phyloP scores from a whole-genome alignment of 1,140 invertebrate species.

The Alviniconcha marisindica region DNA sequence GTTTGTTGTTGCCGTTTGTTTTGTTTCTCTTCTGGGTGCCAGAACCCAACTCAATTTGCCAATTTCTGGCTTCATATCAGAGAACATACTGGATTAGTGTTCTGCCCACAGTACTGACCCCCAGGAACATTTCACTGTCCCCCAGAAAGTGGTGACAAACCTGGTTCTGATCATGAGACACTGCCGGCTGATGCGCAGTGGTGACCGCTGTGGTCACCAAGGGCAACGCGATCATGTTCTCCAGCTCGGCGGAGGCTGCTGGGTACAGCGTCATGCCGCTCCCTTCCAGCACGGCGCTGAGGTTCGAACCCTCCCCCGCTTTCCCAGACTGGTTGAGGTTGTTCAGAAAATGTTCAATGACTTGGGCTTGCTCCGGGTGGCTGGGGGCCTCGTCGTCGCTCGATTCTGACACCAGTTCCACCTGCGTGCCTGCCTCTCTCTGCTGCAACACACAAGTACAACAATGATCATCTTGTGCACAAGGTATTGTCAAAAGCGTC shows the following conservation, averaged over 20 bases:
- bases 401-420: slow-evolving; percentile 44
- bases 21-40: too few species aligned
- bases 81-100: too few species aligned
- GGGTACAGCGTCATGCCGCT: slow-evolving; percentile 1
- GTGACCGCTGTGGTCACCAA: slow-evolving; percentile 19
- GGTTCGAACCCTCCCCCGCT: neutral
- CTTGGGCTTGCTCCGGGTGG: neutral
- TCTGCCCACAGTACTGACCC: too few species aligned
- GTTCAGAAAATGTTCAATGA: neutral
- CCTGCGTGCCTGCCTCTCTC: slow-evolving; percentile 50
- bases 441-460: slow-evolving; percentile 27
- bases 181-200: neutral
- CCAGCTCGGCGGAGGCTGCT: slow-evolving; percentile 15
- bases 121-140: too few species aligned
- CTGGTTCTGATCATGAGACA: neutral
- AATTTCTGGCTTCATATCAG: too few species aligned
- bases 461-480: too few species aligned
- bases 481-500: too few species aligned
- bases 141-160: too few species aligned
- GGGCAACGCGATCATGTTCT: slow-evolving; percentile 30
- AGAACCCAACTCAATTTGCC: too few species aligned
- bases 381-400: slow-evolving; percentile 31
- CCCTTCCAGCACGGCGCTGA: slow-evolving; percentile 14
- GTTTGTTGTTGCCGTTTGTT: too few species aligned
- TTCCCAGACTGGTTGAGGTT: neutral